phyloP scores from a whole-genome alignment of 53 echinoderm and acorn worm species.

The Zoroaster sp. region DNA sequence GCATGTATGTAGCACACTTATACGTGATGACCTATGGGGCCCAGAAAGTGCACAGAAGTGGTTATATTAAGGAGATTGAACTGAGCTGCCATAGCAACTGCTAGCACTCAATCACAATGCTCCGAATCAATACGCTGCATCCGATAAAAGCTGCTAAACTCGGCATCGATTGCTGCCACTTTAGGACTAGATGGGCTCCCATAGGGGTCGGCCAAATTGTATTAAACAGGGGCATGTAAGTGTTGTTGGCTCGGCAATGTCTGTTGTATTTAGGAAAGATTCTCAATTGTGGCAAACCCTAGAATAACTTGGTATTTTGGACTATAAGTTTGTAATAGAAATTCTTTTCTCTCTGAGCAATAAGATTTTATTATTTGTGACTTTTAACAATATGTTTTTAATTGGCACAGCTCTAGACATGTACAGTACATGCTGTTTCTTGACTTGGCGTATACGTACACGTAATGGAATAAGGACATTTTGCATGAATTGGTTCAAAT shows the following conservation, averaged over 20 bases:
- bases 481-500: too few relatives aligned
- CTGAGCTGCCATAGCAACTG: neutral
- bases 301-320: too few relatives aligned
- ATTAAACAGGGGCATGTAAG: neutral
- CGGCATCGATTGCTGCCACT: neutral
- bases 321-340: too few relatives aligned
- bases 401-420: too few relatives aligned
- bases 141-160: slow-evolving; percentile 28
- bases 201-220: neutral
- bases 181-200: slow-evolving; percentile 19
- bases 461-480: too few relatives aligned
- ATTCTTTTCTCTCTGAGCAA: too few relatives aligned
- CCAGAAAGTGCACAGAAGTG: neutral
- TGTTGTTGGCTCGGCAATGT: too few relatives aligned
- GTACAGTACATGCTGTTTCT: too few relatives aligned
- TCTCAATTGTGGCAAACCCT: neutral
- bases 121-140: neutral
- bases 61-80: neutral
- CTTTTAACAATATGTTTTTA: too few relatives aligned
- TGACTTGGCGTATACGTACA: too few relatives aligned
- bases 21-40: neutral
- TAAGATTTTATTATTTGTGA: too few relatives aligned
- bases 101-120: neutral
- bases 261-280: neutral
- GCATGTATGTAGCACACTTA: neutral